A percentile compares a stretch with the other conserved stretches of the same genome.
Conservation (phyloP, 2,113 vertebrate species). For the Promerops cafer region DNA sequence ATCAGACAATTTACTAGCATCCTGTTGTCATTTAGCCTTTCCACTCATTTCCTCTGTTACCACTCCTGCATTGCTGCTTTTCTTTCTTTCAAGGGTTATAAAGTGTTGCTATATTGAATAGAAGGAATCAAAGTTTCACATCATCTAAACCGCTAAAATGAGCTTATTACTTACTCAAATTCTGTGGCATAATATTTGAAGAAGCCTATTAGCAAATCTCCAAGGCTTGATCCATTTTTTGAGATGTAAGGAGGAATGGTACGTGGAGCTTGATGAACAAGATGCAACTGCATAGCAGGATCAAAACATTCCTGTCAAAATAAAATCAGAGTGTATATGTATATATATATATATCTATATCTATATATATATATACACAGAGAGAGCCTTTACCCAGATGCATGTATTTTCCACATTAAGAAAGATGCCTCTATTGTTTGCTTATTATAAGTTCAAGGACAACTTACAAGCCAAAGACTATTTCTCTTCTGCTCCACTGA, state of each 20-base stretch:
- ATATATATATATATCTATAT: neutral
- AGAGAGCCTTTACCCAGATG: neutral
- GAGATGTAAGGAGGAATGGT: slow-evolving; percentile 83
- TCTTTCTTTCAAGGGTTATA: neutral
- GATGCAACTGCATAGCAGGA: slow-evolving; percentile 81
- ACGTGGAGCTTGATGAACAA: slow-evolving; percentile 80
- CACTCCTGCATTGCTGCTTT: neutral
- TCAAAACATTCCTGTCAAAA: slow-evolving; percentile 85
- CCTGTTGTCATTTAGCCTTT: neutral
- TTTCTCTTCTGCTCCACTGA: neutral
- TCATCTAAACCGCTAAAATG: neutral
- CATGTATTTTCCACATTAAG: neutral
- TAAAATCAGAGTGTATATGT: slow-evolving; percentile 7
- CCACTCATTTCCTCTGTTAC: neutral
- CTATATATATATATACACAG: neutral
- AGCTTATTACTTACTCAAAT: slow-evolving; percentile 85
- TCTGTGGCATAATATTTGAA: slow-evolving; percentile 89
- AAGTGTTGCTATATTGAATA: neutral
- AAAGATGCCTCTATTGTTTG: neutral
- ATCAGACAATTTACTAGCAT: neutral
- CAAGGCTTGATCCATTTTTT: slow-evolving; percentile 85
- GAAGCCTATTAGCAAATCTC: slow-evolving; percentile 90
- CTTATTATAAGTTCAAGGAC: neutral
- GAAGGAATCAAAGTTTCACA: neutral
- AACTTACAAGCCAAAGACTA: neutral